Evolutionary conservation across 2,113 vertebrate species (phyloP).

Genomic region (Onychorhynchus coronatus): DNA sequence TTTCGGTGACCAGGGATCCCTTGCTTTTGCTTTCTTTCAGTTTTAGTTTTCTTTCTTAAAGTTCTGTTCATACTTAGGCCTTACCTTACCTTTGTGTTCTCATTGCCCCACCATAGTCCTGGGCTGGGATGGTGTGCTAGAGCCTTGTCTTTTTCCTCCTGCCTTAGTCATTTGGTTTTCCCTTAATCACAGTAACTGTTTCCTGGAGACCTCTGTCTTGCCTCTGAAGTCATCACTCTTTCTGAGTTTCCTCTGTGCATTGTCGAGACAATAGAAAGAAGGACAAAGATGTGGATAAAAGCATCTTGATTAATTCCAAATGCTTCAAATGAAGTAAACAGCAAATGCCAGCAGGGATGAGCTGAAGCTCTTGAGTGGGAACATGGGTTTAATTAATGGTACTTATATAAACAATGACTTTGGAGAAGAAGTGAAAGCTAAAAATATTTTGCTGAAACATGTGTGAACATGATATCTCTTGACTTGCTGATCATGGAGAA

Average conservation of each 20-base stretch:
- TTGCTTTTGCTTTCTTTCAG: not conserved
- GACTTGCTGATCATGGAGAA: not conserved
- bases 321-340: not conserved
- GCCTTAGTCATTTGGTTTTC: not conserved
- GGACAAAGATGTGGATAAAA: not conserved
- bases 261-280: not conserved
- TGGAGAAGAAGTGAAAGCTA: not conserved
- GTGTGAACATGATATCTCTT: not conserved
- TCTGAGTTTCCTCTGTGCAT: not conserved
- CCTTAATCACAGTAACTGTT: not conserved
- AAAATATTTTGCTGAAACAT: not conserved
- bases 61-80: not conserved
- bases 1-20: not conserved
- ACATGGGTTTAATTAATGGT: not conserved
- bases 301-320: not conserved
- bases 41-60: not conserved
- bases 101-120: not conserved
- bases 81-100: not conserved
- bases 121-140: not conserved
- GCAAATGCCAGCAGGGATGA: not conserved
- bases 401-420: not conserved
- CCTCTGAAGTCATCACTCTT: not conserved
- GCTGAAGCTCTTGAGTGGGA: not conserved
- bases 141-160: not conserved
- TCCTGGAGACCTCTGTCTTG: not conserved